Evolutionary conservation across 2,113 vertebrate genomes (phyloP), one percentile per base, ranked within the genome.

Genomic region (Entelurus aequoreus): DNA sequence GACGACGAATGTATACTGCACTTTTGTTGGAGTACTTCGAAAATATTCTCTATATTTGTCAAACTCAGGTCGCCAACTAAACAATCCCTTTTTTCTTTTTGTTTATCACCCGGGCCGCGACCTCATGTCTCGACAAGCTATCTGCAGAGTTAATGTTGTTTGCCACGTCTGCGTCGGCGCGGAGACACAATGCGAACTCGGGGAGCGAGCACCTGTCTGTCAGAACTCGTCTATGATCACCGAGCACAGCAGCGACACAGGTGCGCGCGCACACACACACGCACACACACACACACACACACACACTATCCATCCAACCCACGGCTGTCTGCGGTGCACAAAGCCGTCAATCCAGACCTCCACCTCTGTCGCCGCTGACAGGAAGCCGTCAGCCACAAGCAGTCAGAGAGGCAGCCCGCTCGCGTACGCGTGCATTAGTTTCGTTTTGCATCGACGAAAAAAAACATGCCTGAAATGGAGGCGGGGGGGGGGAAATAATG

Each of bases 301-400:
- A 57, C n/a, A 19, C n/a, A 19, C 10, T 11, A 19, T 35, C 67
- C 9, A 73, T 75, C 72, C 81, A 77, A 74, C 74, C 47, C 19
- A 67, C 78, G 78, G 76, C 80, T 85, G 84, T 87, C 83, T 81
- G 65, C 73, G 80, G 81, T 83, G 65, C 81, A 76, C 69, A 56
- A 65, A 77, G 73, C 69, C 83, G 80, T 88, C 86, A 87, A 83
- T 88, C 79, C 68, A 68, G 63, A 75, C 78, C 71, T 78, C 71
- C 19, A 48, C 48, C 55, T n/a, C 75, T 76, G 83, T 83, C 84
- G 75, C 8, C 60, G 48, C 49, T 78, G 86, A 83, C 84, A 77
- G 65, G 52, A 21, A 74, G 71, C 66, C 28, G 68, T 63, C 65
- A 65, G 72, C 75, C 72, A 71, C 69, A 38, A 66, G 54, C 79